Base-by-base conservation (phyloP, 2,888 invertebrate species). In the Acleris holmiana region DNA sequence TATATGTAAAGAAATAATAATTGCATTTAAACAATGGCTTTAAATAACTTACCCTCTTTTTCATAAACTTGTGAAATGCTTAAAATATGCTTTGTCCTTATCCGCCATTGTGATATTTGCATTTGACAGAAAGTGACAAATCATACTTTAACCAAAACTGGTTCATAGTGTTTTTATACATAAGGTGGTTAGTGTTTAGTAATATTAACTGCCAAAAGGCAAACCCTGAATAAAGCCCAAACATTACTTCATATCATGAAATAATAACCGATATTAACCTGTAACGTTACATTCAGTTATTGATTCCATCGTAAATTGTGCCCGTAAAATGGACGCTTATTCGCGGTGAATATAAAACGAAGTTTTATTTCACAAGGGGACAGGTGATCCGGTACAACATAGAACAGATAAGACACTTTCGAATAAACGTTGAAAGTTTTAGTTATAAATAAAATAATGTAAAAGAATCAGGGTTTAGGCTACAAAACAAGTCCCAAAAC, bases 241-340 rank as follows among this genome's bases (percentile, higher is more conserved):
- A 44, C 4, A 19, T 19, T 10, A 13, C 13, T 47, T 47, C 19
- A 1, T 13, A 47, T 13, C 19, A 47, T 19, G 8, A 19, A 47
- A 47, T 47, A 44, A 51, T 51, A 51, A 60, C 25, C 19, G 7
- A 25, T 44, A 35, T n/a, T 51, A 59, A 8, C 41, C 40, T 44
- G 50, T 25, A 51, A 66, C 65, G 25, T 25, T 44, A 60, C 66
- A 67, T 67, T 40, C 68, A 64, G 69, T 78, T 81, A 83, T 82
- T 77, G 82, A 80, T 80, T 79, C 74, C 74, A 74, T 73, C 73
- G 77, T 71, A 72, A 75, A 71, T 73, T 67, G 35, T 69, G 68
- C 68, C 68, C 76, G 71, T 83, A 82, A 82, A 82, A 70, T 72
- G 62, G 68, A 66, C 67, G 70, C 66, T 70, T 66, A 67, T 71